Base-by-base conservation (phyloP, 2,888 invertebrate genomes). In the Andrena hattorfiana region DNA sequence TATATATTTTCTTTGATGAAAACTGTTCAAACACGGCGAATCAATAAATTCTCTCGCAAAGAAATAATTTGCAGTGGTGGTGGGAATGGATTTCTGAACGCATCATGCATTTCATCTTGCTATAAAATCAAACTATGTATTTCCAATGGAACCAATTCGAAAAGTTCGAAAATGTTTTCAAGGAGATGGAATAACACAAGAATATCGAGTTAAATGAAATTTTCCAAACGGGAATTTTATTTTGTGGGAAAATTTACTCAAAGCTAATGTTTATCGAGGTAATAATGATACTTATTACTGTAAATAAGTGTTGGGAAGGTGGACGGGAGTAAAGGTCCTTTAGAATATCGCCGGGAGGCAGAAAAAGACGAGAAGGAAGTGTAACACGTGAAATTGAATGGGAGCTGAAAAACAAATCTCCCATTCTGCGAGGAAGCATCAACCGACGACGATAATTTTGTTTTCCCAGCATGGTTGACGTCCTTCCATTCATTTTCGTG, bases 401-500 rank as follows among this genome's bases (percentile, higher is more conserved):
- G 28, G n/a, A 7, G 51, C 69, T 69, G 51, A 74, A 81, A 80
- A 81, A 68, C 49, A 42, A 16, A 20, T 64, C 56, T 60, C 32
- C 80, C 6, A 49, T 72, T 63, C 35, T 42, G 2, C 8, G 26
- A 30, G 23, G 16, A 77, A 68, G 54, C 69, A 60, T 66, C 67
- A 62, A 54, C 67, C 67, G 8, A 42, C 72, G 48, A 60, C 62
- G 76, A 80, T 75, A 83, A 80, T 77, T 74, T 77, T 48, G 73
- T 79, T 77, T 72, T 32, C 70, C 16, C 51, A 28, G 23, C 64
- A 49, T 32, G 26, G 74, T 60, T 68, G 66, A 66, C 75, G 54
- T 63, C 32, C 30, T 49, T 56, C 72, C 70, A 83, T 85, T 83
- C 80, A 80, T 83, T 85, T 76, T 87, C 81, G 66, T 35, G 60